Evolutionary conservation across 2,888 invertebrate genomes (phyloP).

Genomic region (Drosophila pseudotalamancana): DNA sequence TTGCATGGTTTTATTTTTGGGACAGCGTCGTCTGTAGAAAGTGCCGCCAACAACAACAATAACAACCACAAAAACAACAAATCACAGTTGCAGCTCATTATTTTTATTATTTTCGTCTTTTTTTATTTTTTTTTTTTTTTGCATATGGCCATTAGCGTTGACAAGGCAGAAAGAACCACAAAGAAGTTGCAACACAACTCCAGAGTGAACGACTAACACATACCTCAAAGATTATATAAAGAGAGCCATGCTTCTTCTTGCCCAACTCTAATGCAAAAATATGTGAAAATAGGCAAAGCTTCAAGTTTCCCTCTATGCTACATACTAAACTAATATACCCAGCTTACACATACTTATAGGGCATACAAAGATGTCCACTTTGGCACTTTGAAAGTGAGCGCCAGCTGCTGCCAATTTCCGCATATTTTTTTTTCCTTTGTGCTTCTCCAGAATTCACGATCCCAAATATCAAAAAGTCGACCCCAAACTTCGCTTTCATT

Average conservation of each 20-base stretch:
- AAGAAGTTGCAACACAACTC: slow-evolving; percentile 60
- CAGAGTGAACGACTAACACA: neutral
- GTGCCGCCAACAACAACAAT: slow-evolving; percentile 57
- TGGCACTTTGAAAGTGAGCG: slow-evolving; percentile 70
- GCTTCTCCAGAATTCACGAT: slow-evolving; percentile 56
- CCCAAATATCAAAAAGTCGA: slow-evolving; percentile 36
- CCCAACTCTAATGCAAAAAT: no score
- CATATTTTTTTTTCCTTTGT: slow-evolving; percentile 41
- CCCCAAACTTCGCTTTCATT: slow-evolving; percentile 67
- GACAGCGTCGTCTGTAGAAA: slow-evolving; percentile 68
- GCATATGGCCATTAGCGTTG: slow-evolving; percentile 78
- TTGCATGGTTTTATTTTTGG: slow-evolving; percentile 75
- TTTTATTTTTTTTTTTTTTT: slow-evolving; percentile 49
- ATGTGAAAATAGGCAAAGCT: no score
- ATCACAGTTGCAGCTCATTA: slow-evolving; percentile 65
- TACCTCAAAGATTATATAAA: no score
- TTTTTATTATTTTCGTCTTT: no score
- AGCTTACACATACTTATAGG: neutral
- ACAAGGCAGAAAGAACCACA: slow-evolving; percentile 79
- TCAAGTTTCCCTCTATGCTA: no score
- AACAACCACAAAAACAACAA: slow-evolving; percentile 43
- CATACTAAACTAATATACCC: neutral
- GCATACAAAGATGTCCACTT: slow-evolving; percentile 16
- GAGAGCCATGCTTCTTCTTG: no score
- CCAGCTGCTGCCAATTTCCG: slow-evolving; percentile 76